A percentile compares a stretch with the other conserved stretches of the same genome.
phyloP scores from a whole-genome alignment of 2,888 invertebrate species.

The Pediacus dermestoides region DNA sequence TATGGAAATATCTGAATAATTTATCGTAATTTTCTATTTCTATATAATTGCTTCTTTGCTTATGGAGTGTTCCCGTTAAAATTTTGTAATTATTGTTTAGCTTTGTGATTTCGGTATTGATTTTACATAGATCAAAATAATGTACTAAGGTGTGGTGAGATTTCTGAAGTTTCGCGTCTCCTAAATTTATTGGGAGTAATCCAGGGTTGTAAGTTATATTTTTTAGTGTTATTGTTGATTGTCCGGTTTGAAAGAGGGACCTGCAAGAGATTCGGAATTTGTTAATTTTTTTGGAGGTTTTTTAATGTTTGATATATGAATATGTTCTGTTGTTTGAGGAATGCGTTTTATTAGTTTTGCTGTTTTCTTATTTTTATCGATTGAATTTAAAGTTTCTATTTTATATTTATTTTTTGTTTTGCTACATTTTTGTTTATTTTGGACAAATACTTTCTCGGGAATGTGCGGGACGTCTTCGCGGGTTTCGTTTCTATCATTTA shows the following conservation, averaged over 20 bases:
- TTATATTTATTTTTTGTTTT: constrained; percentile 3
- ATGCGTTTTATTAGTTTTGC: background rate
- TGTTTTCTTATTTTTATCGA: background rate
- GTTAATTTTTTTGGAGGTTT: background rate
- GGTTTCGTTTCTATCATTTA: background rate
- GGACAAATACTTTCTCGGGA: background rate
- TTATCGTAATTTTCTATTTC: constrained; percentile 5
- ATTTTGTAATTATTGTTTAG: constrained; percentile 1
- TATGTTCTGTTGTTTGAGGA: constrained; percentile 3
- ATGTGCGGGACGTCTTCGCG: background rate
- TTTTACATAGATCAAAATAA: constrained; percentile 1
- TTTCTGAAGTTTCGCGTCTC: background rate
- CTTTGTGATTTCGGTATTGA: background rate
- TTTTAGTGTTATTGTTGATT: constrained; percentile 1
- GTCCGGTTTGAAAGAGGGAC: constrained; percentile 3
- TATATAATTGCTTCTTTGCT: too few relatives aligned
- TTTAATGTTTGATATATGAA: constrained; percentile 2
- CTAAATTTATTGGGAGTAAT: constrained; percentile 2
- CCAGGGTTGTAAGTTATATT: background rate
- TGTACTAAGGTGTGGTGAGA: constrained; percentile 3
- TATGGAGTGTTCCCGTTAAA: too few relatives aligned
- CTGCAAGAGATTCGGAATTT: constrained; percentile 2
- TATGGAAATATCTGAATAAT: background rate
- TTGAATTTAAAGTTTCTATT: background rate
- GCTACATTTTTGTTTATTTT: constrained; percentile 3